These are phyloP conservation scores for Rhinolophus ferrumequinum DNA, from an alignment of 2,113 vertebrate species.

Conservation along the genomic window DNA sequence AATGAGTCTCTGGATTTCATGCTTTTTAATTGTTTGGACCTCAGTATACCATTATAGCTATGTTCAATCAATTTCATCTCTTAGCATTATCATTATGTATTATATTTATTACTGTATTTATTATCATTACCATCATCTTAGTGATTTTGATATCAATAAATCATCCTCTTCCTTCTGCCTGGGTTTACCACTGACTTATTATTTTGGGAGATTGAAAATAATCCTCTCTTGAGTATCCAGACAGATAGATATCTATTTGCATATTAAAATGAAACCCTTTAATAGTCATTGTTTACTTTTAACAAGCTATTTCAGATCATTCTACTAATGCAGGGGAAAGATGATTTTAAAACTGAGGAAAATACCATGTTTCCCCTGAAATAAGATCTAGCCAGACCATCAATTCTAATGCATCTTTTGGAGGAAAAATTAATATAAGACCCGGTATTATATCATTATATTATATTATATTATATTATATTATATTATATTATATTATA, in stretches of 20 bases:
- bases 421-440: no score
- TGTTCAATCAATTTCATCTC: background rate
- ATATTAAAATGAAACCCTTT: background rate
- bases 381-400: no score
- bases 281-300: background rate
- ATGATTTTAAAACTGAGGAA: conserved; percentile 32
- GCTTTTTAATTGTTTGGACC: background rate
- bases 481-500: no score
- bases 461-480: no score
- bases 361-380: no score
- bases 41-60: background rate
- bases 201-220: background rate
- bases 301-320: conserved; percentile 20
- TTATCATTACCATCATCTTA: background rate
- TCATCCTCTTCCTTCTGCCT: background rate
- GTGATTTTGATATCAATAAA: background rate
- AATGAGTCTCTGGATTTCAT: background rate
- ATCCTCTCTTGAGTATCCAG: background rate
- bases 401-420: no score
- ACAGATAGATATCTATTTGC: conserved; percentile 35
- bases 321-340: background rate
- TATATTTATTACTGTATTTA: background rate
- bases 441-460: no score
- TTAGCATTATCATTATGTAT: background rate
- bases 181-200: background rate